Conservation (phyloP, 1,140 invertebrate species). For the Heliothis subflexa region DNA sequence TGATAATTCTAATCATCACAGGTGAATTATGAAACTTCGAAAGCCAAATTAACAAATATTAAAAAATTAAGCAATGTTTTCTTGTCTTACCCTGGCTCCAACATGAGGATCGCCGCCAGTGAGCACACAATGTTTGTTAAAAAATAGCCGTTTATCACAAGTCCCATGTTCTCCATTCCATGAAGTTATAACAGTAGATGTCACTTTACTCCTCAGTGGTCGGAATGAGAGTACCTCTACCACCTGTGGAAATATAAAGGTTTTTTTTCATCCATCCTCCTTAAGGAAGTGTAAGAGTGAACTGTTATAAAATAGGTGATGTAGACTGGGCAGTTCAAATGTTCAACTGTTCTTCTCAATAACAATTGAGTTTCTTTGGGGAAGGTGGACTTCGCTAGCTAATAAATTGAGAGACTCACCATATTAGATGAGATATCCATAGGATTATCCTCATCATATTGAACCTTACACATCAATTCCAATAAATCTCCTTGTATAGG, state of each 20-base stretch:
- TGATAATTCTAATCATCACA: too few species aligned
- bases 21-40: too few species aligned
- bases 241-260: conserved; percentile 71
- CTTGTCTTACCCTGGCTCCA: conserved; percentile 83
- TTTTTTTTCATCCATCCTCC: too few species aligned
- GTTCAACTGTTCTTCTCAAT: too few species aligned
- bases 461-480: conserved; percentile 86
- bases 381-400: too few species aligned
- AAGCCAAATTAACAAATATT: neutral
- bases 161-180: conserved; percentile 80
- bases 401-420: conserved; percentile 53
- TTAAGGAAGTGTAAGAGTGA: too few species aligned
- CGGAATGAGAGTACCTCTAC: conserved; percentile 87
- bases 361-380: too few species aligned
- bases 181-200: conserved; percentile 84
- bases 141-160: conserved; percentile 87
- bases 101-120: conserved; percentile 85
- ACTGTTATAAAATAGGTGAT: neutral
- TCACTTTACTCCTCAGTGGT: conserved; percentile 86
- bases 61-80: neutral
- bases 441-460: conserved; percentile 84
- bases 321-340: too few species aligned
- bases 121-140: conserved; percentile 85
- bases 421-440: conserved; percentile 68
- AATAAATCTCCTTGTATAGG: conserved; percentile 89